phyloP scores from a whole-genome alignment of 2,888 invertebrate genomes.

The Drosophila neutralis region DNA sequence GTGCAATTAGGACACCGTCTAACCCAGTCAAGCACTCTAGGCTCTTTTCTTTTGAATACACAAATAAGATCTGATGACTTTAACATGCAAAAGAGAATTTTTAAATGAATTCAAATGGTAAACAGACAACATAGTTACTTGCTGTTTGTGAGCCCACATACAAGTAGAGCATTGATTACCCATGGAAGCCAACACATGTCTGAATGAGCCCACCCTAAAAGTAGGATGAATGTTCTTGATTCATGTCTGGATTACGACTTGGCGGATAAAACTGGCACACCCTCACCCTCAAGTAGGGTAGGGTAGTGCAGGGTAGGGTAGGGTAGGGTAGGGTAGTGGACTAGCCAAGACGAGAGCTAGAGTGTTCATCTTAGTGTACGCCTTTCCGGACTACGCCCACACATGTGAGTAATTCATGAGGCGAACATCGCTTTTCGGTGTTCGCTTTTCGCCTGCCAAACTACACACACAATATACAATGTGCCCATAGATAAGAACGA shows the following conservation, averaged over 20 bases:
- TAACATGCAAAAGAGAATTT: slow-evolving; percentile 4
- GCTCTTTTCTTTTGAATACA: not conserved
- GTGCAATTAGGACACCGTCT: not conserved
- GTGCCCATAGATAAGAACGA: slow-evolving; percentile 45
- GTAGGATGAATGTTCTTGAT: slow-evolving; percentile 29
- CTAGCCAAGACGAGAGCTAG: not conserved
- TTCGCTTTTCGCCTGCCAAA: slow-evolving; percentile 42
- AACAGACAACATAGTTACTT: slow-evolving; percentile 5
- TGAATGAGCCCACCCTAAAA: slow-evolving; percentile 25
- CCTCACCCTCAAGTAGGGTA: not conserved
- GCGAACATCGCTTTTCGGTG: slow-evolving; percentile 35
- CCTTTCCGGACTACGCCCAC: slow-evolving; percentile 33
- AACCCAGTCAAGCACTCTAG: not conserved
- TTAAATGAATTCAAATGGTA: slow-evolving; percentile 6
- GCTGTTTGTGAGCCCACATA: not conserved
- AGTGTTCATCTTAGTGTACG: slow-evolving; percentile 15
- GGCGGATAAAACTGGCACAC: slow-evolving; percentile 61
- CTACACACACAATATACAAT: slow-evolving; percentile 29
- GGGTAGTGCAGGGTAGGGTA: not conserved
- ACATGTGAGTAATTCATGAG: slow-evolving; percentile 53
- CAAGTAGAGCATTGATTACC: slow-evolving; percentile 11
- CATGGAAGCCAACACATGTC: slow-evolving; percentile 16
- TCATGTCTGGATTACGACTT: slow-evolving; percentile 52
- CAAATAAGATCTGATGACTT: not conserved
- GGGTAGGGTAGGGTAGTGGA: not conserved